Base-by-base conservation (phyloP, 2,797 vertebrate species). In the Nannoperca obscura region DNA sequence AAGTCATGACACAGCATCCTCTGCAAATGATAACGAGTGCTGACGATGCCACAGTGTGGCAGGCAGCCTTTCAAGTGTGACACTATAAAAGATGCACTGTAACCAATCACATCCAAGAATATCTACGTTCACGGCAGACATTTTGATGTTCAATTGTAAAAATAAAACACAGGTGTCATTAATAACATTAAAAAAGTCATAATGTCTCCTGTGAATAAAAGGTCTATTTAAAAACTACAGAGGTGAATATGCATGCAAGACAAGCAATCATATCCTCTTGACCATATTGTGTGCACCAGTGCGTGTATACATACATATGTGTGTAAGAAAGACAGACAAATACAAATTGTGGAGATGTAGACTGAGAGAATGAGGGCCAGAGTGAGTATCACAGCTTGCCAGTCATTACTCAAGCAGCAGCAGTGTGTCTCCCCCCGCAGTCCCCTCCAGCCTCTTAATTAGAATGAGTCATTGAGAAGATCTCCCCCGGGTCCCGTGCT, bases 391-490 rank as follows among this genome's bases (percentile, higher is more conserved):
- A 47, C 83, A 81, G 84, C 68, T 71, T 84, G 81, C 76, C 80
- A 34, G 65, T 85, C 84, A 84, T 86, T 71, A 83, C 49, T 73
- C 7, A 20, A 71, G 55, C 55, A 64, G 30, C 61, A 46, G 61
- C 32, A 53, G 64, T 34, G 82, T 82, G 86, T 86, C 85, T 88
- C 83, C 78, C 82, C 79, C 84, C 81, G 61, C 87, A 80, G 68
- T 74, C 83, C 44, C 81, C 69, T 80, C 67, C 69, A 82, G 83
- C 78, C 81, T 86, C 81, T 88, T 90, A 89, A 93, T 93, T 91
- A 92, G 91, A 91, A 72, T 80, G 87, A 93, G 83, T 91, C 88
- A 89, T 75, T 86, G 91, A 93, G 86, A 80, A 78, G 85, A 46
- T 71, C 62, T 89, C 91, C 91, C 92, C 20, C 7, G 90, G 85